Base-by-base conservation (phyloP, 1,140 invertebrate species). In the Hermetia illucens region DNA sequence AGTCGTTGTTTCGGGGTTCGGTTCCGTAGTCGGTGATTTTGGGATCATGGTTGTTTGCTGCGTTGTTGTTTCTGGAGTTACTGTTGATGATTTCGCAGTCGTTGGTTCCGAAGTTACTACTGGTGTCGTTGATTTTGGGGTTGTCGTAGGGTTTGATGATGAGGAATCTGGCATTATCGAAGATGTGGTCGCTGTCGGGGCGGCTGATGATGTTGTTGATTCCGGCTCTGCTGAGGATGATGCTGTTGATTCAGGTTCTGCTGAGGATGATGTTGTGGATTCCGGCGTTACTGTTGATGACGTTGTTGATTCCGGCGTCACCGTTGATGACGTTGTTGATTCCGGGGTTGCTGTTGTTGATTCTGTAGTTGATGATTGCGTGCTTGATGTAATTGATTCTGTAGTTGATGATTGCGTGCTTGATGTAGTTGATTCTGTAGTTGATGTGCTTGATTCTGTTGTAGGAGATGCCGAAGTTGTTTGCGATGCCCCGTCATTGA, bases 201-300 rank as follows among this genome's bases (percentile, higher is more conserved):
- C 45, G 40, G 1, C 36, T 30, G 44, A 36, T 38, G 40, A 25
- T 3, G 36, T 55, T 9, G 39, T 47, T 32, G 32, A 48, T 30
- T 53, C 51, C 34, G 45, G 43, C 32, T 52, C 44, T 15, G 49
- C 32, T 35, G 50, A 36, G 12, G 51, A 44, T 16, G 58, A 50
- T 35, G 52, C 40, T 13, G 34, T 29, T n/a, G 32, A 21, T 9
- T 21, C 16, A 33, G 24, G 22, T 20, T 29, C 10, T 34, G 34
- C 13, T 1, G 44, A 39, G 33, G 45, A 43, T 3, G 46, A 41
- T 18, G 46, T 48, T 13, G 43, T 50, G n/a, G n/a, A n/a, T n/a
- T n/a, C n/a, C n/a, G n/a, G n/a, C 15, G 49, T 42, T 6, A 40
- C 39, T 21, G 47, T 55, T 19, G 53, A 48, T 17, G 41, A 49